Conservation (phyloP, 2,797 vertebrate species). For the Mormyrops attenuatus region DNA sequence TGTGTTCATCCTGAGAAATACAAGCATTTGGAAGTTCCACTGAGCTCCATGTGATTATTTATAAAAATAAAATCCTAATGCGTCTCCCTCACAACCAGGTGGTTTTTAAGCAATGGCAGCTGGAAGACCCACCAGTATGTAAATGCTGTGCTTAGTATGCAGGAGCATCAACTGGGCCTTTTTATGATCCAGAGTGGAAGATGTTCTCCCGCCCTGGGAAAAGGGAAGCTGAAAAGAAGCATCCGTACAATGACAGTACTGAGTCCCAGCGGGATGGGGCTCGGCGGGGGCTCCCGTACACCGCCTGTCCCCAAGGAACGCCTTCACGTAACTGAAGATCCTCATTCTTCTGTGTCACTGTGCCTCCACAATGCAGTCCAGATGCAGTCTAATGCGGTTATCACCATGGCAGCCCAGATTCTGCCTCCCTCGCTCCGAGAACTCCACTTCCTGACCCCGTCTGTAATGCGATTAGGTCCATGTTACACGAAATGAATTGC, state of each 20-base stretch:
- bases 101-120: constrained; percentile 34
- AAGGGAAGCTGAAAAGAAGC: background rate
- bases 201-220: background rate
- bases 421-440: constrained; percentile 41
- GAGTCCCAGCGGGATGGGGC: background rate
- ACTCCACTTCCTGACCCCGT: constrained; percentile 51
- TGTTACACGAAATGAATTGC: constrained; percentile 64
- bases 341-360: background rate
- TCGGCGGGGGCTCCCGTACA: background rate
- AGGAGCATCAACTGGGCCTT: background rate
- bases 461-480: constrained; percentile 69
- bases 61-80: constrained; percentile 57
- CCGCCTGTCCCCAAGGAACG: background rate
- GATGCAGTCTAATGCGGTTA: constrained; percentile 31
- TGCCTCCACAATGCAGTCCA: constrained; percentile 26
- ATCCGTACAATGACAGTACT: background rate
- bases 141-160: constrained; percentile 20
- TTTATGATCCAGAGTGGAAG: background rate
- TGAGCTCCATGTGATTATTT: constrained; percentile 62
- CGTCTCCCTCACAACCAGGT: constrained; percentile 42
- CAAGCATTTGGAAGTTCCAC: constrained; percentile 56
- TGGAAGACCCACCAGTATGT: constrained; percentile 48
- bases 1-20: constrained; percentile 42
- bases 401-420: constrained; percentile 32
- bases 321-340: background rate